Percentiles rank a stretch among this genome's conserved stretches.
phyloP scores from a whole-genome alignment of 1,140 invertebrate species.

The Drosophila lini region DNA sequence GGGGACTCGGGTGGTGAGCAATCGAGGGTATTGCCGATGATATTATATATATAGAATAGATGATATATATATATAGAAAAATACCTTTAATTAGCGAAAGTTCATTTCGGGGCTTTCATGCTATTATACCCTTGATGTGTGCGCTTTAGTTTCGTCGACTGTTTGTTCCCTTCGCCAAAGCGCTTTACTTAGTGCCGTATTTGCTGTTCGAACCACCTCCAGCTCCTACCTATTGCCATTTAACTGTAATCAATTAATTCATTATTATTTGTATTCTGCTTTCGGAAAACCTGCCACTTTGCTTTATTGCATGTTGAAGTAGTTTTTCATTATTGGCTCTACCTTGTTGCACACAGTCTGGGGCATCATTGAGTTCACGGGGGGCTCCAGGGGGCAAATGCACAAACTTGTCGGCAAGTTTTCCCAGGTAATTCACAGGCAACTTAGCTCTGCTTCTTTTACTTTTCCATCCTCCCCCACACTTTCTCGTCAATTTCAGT shows the following conservation, averaged over 20 bases:
- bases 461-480: constrained; percentile 10
- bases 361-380: constrained; percentile 16
- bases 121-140: constrained; percentile 55
- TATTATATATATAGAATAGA: constrained; percentile 22
- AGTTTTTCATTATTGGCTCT: constrained; percentile 73
- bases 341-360: constrained; percentile 58
- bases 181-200: constrained; percentile 43
- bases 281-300: constrained; percentile 74
- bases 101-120: constrained; percentile 42
- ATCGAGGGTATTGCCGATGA: constrained; percentile 28
- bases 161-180: constrained; percentile 18
- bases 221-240: constrained; percentile 41
- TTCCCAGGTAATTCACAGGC: constrained; percentile 61
- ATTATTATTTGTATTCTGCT: constrained; percentile 76
- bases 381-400: constrained; percentile 38
- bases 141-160: constrained; percentile 30
- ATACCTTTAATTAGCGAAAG: constrained; percentile 59
- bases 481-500: constrained; percentile 42
- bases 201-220: constrained; percentile 19
- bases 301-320: constrained; percentile 80
- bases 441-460: constrained; percentile 45
- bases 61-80: constrained; percentile 36
- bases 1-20: not conserved
- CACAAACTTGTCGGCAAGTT: constrained; percentile 73
- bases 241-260: constrained; percentile 82